Evolutionary conservation across 2,113 vertebrate genomes (phyloP), one percentile per base, ranked within the genome.

Genomic region (Desmodus rotundus): DNA sequence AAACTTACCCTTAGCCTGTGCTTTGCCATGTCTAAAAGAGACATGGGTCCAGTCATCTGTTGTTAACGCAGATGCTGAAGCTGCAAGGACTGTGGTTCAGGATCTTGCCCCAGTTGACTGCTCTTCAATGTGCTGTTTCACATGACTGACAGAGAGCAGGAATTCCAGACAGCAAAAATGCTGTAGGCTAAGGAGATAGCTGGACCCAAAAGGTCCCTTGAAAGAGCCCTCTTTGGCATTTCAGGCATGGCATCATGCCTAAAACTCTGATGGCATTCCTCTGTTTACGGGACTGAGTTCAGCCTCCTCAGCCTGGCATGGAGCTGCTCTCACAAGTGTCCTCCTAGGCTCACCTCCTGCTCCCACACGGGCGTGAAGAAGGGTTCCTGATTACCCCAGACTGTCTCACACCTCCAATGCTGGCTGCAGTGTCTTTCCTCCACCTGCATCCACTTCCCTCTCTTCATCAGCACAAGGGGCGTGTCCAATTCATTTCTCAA

Each of bases 61-160:
- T 86, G 92, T 96, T 76, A 85, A 96, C 33, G 31, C 36, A 78
- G 87, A 74, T 2, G 19, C 67, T 43, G 15, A 43, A 94, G 76
- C 26, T 58, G 22, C 67, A 26, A 45, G 20, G 22, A 43, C 50
- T 43, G 74, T 91, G 77, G 92, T 95, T 56, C 89, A 77, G 92
- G 19, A 61, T 54, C 41, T 24, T 36, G 63, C 19, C 15, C 63
- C n/a, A 88, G 92, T 91, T 85, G 86, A 89, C 91, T 96, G 26
- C 41, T 81, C 0, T 7, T n/a, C 20, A 93, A 72, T 26, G 54
- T 94, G 4, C 26, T 45, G 43, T 17, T 81, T 17, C 80, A 77
- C 24, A 12, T 82, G 87, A 96, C n/a, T 88, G 91, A 93, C 83
- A 81, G n/a, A 74, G 93, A 94, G 54, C 47, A 87, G 61, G 31